Percentiles rank a stretch among this genome's conserved stretches.
phyloP scores from a whole-genome alignment of 2,888 invertebrate genomes.

The Morpho deidamia region DNA sequence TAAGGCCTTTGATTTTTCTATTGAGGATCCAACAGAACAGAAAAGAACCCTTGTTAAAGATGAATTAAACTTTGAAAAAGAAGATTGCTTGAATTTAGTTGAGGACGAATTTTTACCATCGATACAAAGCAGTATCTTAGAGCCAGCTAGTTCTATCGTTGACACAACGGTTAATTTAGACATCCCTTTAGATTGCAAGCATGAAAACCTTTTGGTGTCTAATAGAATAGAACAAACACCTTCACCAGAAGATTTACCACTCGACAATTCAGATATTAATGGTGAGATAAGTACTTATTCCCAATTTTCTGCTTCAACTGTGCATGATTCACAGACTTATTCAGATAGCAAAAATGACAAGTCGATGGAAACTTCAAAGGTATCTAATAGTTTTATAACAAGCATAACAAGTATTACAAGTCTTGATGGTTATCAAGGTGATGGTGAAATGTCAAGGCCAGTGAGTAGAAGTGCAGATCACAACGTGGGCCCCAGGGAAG shows the following conservation, averaged over 20 bases:
- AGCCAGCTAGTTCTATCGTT: constrained; percentile 74
- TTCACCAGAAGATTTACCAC: constrained; percentile 89
- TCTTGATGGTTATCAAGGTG: constrained; percentile 95
- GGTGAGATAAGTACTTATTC: constrained; percentile 78
- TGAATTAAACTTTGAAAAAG: constrained; percentile 31
- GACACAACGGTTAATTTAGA: constrained; percentile 76
- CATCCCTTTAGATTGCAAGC: constrained; percentile 70
- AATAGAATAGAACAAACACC: constrained; percentile 87
- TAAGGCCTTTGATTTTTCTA: constrained; percentile 20
- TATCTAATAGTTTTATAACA: constrained; percentile 88
- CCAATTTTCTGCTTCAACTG: constrained; percentile 66
- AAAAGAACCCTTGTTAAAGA: constrained; percentile 21
- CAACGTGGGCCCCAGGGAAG: constrained; percentile 78
- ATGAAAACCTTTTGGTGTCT: constrained; percentile 52
- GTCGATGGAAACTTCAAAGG: constrained; percentile 80
- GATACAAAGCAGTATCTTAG: constrained; percentile 78
- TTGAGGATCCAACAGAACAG: constrained; percentile 15
- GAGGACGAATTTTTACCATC: constrained; percentile 82
- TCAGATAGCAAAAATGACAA: constrained; percentile 80
- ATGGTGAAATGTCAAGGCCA: constrained; percentile 92
- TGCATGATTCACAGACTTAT: constrained; percentile 76
- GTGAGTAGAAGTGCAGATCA: constrained; percentile 90
- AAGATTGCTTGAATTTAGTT: constrained; percentile 51
- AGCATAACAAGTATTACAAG: constrained; percentile 95
- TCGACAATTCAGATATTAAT: constrained; percentile 84